Evolutionary conservation across 2,113 vertebrate species (phyloP).

Genomic region (Phrynocephalus versicolor): DNA sequence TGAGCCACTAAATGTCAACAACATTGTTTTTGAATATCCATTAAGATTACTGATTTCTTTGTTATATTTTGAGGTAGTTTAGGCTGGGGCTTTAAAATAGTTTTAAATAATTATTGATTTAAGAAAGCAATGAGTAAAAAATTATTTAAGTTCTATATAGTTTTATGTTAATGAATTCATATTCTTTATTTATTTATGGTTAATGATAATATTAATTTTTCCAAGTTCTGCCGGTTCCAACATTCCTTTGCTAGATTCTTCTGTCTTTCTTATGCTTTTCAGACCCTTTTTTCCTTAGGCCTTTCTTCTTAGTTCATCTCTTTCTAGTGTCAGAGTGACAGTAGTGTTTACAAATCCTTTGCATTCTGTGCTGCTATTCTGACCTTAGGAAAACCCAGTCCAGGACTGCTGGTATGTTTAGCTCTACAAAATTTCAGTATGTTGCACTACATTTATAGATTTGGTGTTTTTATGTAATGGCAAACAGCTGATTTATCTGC

Average conservation of each 20-base stretch:
- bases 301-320: not conserved
- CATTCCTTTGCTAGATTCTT: not conserved
- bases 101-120: too few species aligned
- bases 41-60: too few species aligned
- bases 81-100: too few species aligned
- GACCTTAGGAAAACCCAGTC: not conserved
- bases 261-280: not conserved
- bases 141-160: too few species aligned
- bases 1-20: too few species aligned
- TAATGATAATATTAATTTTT: too few species aligned
- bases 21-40: too few species aligned
- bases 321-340: not conserved
- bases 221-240: not conserved
- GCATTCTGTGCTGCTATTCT: not conserved
- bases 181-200: too few species aligned
- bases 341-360: not conserved
- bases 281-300: not conserved
- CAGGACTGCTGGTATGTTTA: not conserved
- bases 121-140: too few species aligned
- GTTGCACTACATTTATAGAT: too few species aligned
- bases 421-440: not conserved
- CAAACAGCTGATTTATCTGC: not conserved
- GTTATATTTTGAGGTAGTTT: too few species aligned
- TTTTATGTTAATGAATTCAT: too few species aligned
- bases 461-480: not conserved